Evolutionary conservation across 2,888 invertebrate genomes (phyloP), one percentile per base, ranked within the genome.

Genomic region (Axea sp.): DNA sequence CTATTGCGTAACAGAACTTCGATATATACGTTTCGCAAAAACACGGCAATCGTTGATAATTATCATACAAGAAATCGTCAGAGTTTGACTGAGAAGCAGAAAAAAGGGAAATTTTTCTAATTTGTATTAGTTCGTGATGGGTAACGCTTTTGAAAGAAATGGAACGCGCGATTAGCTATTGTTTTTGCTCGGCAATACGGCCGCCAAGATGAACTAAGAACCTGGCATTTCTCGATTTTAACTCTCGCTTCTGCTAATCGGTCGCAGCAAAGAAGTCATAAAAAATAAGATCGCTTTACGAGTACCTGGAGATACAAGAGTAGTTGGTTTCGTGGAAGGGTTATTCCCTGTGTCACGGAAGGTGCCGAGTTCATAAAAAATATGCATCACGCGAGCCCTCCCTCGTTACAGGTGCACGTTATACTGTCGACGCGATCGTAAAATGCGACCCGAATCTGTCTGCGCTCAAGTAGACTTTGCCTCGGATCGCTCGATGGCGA

Each of bases 271-370:
- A 76, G 76, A 76, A 80, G 82, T 82, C 83, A 81, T 85, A 84
- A 84, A 85, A 83, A 80, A 80, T 80, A 80, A 83, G 82, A 81
- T 84, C 83, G 80, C 80, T 84, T 86, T 83, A 86, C 83, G 85
- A 86, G 86, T 84, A 84, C 81, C 76, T 77, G 82, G 83, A 84
- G 85, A 85, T 82, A 82, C 78, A 77, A 78, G 82, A 82, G 80
- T 80, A 81, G 83, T 79, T 79, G 82, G 73, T 78, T 85, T 86
- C 84, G 84, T 78, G 79, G 85, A 86, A 85, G 83, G 82, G 83
- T 81, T 78, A 77, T 78, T 77, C 78, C 80, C 59, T 81, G 82
- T 84, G 83, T 85, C 86, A 86, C 86, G 86, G 80, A 84, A 84
- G 84, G 83, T 83, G 81, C 76, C 78, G 82, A 80, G 81, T 81